Percentiles rank a stretch among this genome's conserved stretches.
Conservation (phyloP, 2,797 vertebrate species). For the Percopsis omiscomaycus region DNA sequence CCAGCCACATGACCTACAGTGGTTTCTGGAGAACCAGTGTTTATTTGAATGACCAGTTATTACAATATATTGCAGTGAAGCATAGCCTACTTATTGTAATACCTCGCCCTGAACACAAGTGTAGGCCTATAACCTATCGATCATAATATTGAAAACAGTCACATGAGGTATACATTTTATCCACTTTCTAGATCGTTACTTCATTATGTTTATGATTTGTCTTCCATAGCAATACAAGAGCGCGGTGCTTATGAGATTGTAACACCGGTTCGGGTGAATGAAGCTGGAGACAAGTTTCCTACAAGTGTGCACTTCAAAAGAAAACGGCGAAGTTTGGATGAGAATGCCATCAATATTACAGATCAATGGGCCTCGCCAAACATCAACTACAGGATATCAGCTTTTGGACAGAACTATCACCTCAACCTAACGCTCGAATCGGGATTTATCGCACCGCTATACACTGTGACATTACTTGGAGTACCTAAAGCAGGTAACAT, state of each 20-base stretch:
- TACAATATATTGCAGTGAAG: constrained; percentile 10
- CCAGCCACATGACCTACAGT: constrained; percentile 56
- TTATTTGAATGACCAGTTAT: constrained; percentile 24
- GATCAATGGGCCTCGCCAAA: constrained; percentile 82
- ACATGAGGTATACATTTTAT: background rate
- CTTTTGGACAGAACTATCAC: constrained; percentile 91
- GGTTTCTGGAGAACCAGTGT: constrained; percentile 38
- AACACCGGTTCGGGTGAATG: constrained; percentile 89
- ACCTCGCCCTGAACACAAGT: background rate
- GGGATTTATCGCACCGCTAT: constrained; percentile 94
- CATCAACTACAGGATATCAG: constrained; percentile 90
- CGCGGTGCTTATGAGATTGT: constrained; percentile 89
- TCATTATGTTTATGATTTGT: constrained; percentile 21
- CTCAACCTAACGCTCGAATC: constrained; percentile 93
- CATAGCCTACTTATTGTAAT: background rate
- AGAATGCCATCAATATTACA: constrained; percentile 62
- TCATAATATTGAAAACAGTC: background rate
- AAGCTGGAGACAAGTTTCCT: constrained; percentile 88
- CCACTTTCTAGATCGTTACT: constrained; percentile 4
- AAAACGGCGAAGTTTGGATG: constrained; percentile 84
- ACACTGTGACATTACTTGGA: constrained; percentile 91
- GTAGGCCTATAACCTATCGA: background rate
- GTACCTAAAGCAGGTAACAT: constrained; percentile 76
- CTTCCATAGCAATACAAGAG: constrained; percentile 79
- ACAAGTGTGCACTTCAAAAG: constrained; percentile 91